These are phyloP conservation scores for Gracilinanus agilis DNA, from an alignment of 2,113 vertebrate species.

Conservation along the genomic window DNA sequence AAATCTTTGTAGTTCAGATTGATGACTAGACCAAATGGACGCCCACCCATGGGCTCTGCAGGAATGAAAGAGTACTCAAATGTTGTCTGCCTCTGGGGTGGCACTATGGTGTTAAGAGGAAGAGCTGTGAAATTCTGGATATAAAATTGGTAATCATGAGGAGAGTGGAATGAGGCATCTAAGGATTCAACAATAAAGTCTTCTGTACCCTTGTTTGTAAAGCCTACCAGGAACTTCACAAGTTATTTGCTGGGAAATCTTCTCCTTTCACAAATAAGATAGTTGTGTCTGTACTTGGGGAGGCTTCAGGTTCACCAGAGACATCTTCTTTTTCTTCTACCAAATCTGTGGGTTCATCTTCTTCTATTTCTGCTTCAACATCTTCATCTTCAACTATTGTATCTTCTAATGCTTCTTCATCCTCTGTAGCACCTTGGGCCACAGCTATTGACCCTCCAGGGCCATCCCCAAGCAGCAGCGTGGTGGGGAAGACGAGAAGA, in stretches of 20 bases:
- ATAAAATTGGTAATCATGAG: conserved; percentile 99
- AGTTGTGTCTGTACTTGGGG: conserved; percentile 96
- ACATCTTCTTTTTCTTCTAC: conserved; percentile 95
- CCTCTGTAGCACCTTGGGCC: too few species aligned
- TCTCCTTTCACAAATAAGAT: conserved; percentile 99
- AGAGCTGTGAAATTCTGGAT: conserved; percentile 99
- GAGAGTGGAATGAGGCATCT: conserved; percentile 98
- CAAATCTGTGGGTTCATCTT: too few species aligned
- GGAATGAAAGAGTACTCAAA: conserved; percentile 99
- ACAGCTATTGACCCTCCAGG: too few species aligned
- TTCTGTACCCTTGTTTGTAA: conserved; percentile 96
- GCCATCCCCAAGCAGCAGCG: conserved; percentile 65
- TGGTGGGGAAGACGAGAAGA: conserved; percentile 74
- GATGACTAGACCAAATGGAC: conserved; percentile 97
- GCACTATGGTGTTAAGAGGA: conserved; percentile 91
- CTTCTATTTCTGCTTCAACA: too few species aligned
- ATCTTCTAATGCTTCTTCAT: too few species aligned
- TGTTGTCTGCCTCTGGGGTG: conserved; percentile 93
- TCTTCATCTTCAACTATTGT: too few species aligned
- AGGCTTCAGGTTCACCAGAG: conserved; percentile 96
- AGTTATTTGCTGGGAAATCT: conserved; percentile 98
- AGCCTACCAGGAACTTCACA: conserved; percentile 98
- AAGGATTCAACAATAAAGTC: conserved; percentile 96
- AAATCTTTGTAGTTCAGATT: conserved; percentile 98
- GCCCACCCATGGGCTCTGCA: conserved; percentile 97